These are phyloP conservation scores for Mantis religiosa DNA, from an alignment of 2,888 invertebrate genomes.

Conservation along the genomic window DNA sequence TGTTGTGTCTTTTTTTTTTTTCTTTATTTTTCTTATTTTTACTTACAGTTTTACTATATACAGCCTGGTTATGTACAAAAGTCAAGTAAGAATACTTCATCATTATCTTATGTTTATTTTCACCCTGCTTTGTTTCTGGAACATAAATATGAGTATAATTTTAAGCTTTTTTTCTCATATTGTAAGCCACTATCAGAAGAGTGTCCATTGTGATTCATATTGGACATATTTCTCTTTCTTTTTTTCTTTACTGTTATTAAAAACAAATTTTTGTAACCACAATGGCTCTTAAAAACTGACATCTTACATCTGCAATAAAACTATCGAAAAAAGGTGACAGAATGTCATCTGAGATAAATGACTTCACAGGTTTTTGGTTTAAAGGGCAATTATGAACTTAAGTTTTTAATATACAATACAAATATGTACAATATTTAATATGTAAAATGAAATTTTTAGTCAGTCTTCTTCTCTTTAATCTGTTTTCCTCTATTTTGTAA, in stretches of 20 bases:
- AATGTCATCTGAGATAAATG: no score
- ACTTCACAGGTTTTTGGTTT: no score
- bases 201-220: neutral
- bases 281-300: neutral
- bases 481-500: no score
- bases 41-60: conserved; percentile 22
- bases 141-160: conserved; percentile 19
- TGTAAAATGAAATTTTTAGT: no score
- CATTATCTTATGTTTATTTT: conserved; percentile 19
- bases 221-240: neutral
- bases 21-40: neutral
- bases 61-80: conserved; percentile 29
- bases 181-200: conserved; percentile 7
- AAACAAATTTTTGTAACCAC: neutral
- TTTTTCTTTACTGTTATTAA: neutral
- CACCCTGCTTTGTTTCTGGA: conserved; percentile 28
- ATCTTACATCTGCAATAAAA: no score
- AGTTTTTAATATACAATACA: no score
- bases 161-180: neutral
- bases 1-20: neutral
- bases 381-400: no score
- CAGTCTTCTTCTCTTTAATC: no score
- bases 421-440: no score
- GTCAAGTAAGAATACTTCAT: conserved; percentile 24
- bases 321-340: no score